phyloP scores from a whole-genome alignment of 2,888 invertebrate species.

The Watsonalla binaria region DNA sequence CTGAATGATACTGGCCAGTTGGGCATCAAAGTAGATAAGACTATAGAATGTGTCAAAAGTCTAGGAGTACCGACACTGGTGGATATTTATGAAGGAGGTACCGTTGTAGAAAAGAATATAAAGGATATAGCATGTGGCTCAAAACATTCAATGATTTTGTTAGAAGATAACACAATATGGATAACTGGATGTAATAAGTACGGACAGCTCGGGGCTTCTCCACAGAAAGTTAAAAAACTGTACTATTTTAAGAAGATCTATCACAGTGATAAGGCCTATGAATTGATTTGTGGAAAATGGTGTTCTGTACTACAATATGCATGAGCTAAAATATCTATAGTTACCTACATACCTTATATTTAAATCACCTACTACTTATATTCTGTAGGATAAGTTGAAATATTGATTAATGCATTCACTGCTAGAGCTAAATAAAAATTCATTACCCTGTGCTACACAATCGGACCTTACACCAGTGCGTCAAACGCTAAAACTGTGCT shows the following conservation, averaged over 20 bases:
- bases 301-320: conserved; percentile 39
- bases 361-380: too few species aligned
- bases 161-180: conserved; percentile 84
- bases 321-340: too few species aligned
- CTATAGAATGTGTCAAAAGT: conserved; percentile 32
- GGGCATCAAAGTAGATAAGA: conserved; percentile 75
- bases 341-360: too few species aligned
- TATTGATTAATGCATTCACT: too few species aligned
- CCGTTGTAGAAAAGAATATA: conserved; percentile 65
- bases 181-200: conserved; percentile 90
- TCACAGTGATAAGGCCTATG: conserved; percentile 27
- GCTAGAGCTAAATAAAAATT: too few species aligned
- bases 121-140: conserved; percentile 86
- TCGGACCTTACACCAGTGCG: too few species aligned
- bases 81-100: conserved; percentile 54
- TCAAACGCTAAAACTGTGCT: too few species aligned
- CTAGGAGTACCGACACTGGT: conserved; percentile 54
- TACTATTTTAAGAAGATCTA: conserved; percentile 46
- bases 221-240: conserved; percentile 34
- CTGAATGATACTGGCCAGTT: conserved; percentile 94
- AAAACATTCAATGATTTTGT: conserved; percentile 84
- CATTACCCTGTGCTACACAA: too few species aligned
- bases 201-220: conserved; percentile 83
- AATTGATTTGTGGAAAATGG: conserved; percentile 59
- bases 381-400: too few species aligned